Base-by-base conservation (phyloP, 2,113 vertebrate species). In the Microcebus tavaratra region DNA sequence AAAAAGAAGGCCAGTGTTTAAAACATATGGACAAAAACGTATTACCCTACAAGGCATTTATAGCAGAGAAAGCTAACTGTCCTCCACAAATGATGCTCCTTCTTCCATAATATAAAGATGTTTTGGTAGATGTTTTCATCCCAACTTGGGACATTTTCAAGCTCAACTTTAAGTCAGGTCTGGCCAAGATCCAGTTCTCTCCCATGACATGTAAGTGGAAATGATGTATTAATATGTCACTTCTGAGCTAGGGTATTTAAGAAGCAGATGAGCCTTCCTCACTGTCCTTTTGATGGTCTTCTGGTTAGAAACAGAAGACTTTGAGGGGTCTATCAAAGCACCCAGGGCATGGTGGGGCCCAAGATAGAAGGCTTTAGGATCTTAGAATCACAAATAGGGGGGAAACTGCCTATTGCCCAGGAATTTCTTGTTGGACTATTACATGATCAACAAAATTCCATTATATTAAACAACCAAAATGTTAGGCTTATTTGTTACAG, bases 331-430 rank as follows among this genome's bases (percentile, higher is more conserved):
- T 18, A 8, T 17, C 10, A 20, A 1, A 68, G 23, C 5, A 34
- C 48, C 67, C 34, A 1, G 31, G 45, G 17, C 5, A 27, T 3
- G 0, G 31, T 7, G 3, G 29, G 1, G 4, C 5, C 29, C 25
- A 11, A 18, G 42, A 20, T 9, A 6, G 59, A 57, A 68, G 45
- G 18, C 5, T 34, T 70, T 55, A 53, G 27, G 29, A 23, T 27
- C 45, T 61, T 20, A 70, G 82, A 90, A 15, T 87, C 75, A 83
- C 21, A 59, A 55, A 39, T 36, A 87, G 31, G 14, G 80, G 7
- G n/a, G 79, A 86, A 93, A 81, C 9, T 15, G 4, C 42, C 57
- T 45, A 3, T 15, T 55, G 17, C 48, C 4, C 0, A 68, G 36
- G 21, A 31, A 76, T 42, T 76, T 48, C 53, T 78, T n/a, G 59